Percentiles rank a stretch among this genome's conserved stretches.
Conservation (phyloP, 2,797 vertebrate species). For the Leptoclinus maculatus region DNA sequence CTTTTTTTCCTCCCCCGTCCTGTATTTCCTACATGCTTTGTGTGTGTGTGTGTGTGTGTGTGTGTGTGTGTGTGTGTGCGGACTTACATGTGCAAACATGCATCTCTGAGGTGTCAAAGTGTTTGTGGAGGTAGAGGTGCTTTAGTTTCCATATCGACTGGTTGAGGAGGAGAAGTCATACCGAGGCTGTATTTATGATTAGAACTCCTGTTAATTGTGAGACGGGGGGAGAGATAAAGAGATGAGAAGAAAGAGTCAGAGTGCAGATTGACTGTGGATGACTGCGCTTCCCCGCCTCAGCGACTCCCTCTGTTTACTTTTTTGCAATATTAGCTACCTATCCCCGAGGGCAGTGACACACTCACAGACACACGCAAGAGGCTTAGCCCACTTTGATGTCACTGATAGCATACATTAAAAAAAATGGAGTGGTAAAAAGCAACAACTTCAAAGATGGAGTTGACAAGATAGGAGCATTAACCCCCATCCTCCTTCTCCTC, state of each 20-base stretch:
- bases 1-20: constrained; percentile 48
- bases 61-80: background rate
- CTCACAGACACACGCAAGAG: constrained; percentile 24
- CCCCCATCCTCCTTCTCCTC: constrained; percentile 55
- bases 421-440: constrained; percentile 60
- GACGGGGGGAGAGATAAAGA: constrained; percentile 27
- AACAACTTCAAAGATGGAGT: constrained; percentile 82
- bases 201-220: constrained; percentile 56
- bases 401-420: constrained; percentile 71
- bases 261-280: constrained; percentile 46
- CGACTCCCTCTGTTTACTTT: constrained; percentile 35
- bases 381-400: constrained; percentile 80
- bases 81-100: background rate
- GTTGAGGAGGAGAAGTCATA: constrained; percentile 33
- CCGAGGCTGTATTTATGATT: constrained; percentile 50
- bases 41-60: background rate
- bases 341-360: constrained; percentile 50
- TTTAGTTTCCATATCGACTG: constrained; percentile 48
- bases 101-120: constrained; percentile 27
- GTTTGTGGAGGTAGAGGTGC: constrained; percentile 32
- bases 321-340: constrained; percentile 66
- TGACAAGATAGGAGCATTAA: constrained; percentile 82
- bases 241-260: constrained; percentile 43
- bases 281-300: constrained; percentile 7
- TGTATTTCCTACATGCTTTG: constrained; percentile 18